Conservation (phyloP, 2,888 invertebrate species). For the Morpho helenor region DNA sequence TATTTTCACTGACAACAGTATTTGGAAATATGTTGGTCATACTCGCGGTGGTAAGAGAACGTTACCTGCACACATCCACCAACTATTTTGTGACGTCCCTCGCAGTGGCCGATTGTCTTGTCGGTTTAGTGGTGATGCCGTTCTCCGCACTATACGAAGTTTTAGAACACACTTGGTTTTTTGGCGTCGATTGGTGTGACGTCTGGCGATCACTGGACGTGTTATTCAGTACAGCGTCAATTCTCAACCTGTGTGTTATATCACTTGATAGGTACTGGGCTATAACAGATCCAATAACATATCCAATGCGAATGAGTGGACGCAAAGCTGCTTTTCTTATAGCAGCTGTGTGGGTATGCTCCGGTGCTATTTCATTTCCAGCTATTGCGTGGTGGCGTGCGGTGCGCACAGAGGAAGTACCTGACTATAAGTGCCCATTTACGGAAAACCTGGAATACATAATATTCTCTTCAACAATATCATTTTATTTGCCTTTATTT, state of each 20-base stretch:
- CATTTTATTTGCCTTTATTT: constrained; percentile 97
- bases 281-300: constrained; percentile 98
- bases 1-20: constrained; percentile 95
- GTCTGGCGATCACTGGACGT: constrained; percentile 98
- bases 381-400: constrained; percentile 98
- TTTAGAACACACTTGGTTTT: constrained; percentile 94
- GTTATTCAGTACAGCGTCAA: constrained; percentile 97
- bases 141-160: constrained; percentile 95
- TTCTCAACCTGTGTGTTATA: constrained; percentile 97
- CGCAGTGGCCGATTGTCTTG: constrained; percentile 97
- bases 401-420: constrained; percentile 88
- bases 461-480: constrained; percentile 97
- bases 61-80: constrained; percentile 97
- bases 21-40: constrained; percentile 97
- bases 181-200: constrained; percentile 97
- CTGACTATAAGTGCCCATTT: constrained; percentile 94
- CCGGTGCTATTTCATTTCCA: constrained; percentile 98
- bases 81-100: constrained; percentile 98
- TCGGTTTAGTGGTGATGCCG: constrained; percentile 98
- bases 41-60: constrained; percentile 93
- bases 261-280: constrained; percentile 99
- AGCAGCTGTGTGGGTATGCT: constrained; percentile 97
- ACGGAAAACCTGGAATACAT: constrained; percentile 98
- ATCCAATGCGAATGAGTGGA: constrained; percentile 96
- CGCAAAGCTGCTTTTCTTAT: constrained; percentile 92